Conservation (phyloP, 2,888 invertebrate species). For the Harmothoe impar region DNA sequence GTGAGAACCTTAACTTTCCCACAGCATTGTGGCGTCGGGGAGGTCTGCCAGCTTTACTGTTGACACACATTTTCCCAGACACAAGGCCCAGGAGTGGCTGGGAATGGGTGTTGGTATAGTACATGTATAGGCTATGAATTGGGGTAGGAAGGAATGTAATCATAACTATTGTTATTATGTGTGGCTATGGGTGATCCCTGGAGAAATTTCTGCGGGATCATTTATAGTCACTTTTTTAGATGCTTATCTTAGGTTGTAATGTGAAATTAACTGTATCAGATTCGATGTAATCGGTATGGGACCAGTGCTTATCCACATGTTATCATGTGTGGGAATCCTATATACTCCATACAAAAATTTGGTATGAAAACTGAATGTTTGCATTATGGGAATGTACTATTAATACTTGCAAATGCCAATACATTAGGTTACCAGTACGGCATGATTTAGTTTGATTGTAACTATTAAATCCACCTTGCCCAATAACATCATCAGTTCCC, state of each 20-base stretch:
- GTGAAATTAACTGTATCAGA: no score
- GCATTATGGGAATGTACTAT: not conserved
- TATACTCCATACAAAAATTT: no score
- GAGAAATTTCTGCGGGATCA: no score
- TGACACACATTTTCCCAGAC: conserved; percentile 29
- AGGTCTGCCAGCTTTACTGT: conserved; percentile 12
- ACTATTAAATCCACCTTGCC: not conserved
- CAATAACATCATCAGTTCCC: not conserved
- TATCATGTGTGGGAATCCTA: no score
- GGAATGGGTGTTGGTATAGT: not conserved
- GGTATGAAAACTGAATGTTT: not conserved
- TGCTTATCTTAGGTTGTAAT: no score
- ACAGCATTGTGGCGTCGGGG: not conserved
- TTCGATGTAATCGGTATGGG: no score
- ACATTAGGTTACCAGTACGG: no score
- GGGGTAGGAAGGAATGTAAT: no score
- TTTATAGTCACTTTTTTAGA: no score
- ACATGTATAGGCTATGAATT: not conserved
- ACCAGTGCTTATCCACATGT: no score
- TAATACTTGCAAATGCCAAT: no score
- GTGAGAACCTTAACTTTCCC: conserved; percentile 22
- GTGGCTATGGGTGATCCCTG: no score
- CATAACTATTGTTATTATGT: not conserved
- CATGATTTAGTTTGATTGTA: not conserved
- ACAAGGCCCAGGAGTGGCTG: conserved; percentile 8